Conservation (phyloP, 1,140 invertebrate species). For the Pseudomyrmex dendroicus region DNA sequence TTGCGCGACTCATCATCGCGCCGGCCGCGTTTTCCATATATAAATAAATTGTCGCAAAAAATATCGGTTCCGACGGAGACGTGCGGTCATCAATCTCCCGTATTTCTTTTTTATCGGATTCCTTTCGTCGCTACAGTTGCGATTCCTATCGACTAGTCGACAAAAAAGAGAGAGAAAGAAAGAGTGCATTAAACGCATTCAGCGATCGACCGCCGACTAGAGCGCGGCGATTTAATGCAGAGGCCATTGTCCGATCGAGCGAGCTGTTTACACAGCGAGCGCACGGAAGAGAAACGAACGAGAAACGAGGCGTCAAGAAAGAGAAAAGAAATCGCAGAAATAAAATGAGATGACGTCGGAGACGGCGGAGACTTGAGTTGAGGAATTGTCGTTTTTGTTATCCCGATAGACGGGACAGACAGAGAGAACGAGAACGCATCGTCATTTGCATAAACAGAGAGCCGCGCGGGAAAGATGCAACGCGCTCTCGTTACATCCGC, state of each 20-base stretch:
- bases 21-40: neutral
- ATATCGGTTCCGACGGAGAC: neutral
- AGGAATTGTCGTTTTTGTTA: constrained; percentile 7
- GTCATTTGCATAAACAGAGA: constrained; percentile 26
- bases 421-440: neutral
- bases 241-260: constrained; percentile 34
- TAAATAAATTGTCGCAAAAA: neutral
- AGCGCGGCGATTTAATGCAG: neutral
- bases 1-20: neutral
- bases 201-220: constrained; percentile 7
- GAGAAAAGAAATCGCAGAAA: neutral
- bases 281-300: neutral
- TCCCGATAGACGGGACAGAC: neutral
- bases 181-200: neutral
- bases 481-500: neutral
- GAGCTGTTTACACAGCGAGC: constrained; percentile 33
- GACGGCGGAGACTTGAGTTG: neutral
- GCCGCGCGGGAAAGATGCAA: neutral
- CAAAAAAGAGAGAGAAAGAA: no score
- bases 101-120: neutral
- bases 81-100: neutral
- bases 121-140: neutral
- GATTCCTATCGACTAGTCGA: no score
- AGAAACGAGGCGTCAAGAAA: neutral
- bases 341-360: neutral